These are phyloP conservation scores for Napeogenes inachia DNA, from an alignment of 2,888 invertebrate species.

Conservation along the genomic window DNA sequence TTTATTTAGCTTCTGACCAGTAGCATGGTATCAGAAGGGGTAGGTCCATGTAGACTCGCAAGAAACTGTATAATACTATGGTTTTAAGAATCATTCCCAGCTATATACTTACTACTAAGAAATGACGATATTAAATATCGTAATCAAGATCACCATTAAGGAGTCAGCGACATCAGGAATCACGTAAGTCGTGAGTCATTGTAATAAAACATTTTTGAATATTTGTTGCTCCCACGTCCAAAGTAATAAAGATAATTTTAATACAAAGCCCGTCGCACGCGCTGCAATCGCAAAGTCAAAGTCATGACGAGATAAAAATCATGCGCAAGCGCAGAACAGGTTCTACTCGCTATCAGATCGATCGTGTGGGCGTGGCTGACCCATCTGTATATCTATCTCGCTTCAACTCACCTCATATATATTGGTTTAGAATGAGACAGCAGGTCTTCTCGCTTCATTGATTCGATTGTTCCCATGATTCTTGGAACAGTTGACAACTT, in stretches of 20 bases:
- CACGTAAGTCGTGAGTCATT: slow-evolving; percentile 50
- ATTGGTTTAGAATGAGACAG: slow-evolving; percentile 44
- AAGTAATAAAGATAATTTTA: slow-evolving; percentile 69
- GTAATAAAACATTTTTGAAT: slow-evolving; percentile 50
- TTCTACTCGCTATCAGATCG: slow-evolving; percentile 65
- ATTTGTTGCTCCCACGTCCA: slow-evolving; percentile 56
- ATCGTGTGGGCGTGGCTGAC: slow-evolving; percentile 63
- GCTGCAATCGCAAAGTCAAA: slow-evolving; percentile 47
- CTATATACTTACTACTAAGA: slow-evolving; percentile 4
- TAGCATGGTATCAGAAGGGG: too few species aligned
- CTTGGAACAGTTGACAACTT: slow-evolving; percentile 28
- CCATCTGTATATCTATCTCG: slow-evolving; percentile 44
- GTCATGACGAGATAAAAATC: slow-evolving; percentile 37
- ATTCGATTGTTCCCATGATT: slow-evolving; percentile 40
- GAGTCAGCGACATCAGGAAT: slow-evolving; percentile 31
- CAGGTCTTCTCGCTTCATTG: slow-evolving; percentile 55
- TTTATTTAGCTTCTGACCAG: background rate
- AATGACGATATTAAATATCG: slow-evolving; percentile 15
- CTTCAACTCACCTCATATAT: slow-evolving; percentile 32
- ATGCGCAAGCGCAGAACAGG: slow-evolving; percentile 55
- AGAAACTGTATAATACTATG: too few species aligned
- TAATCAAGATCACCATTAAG: slow-evolving; percentile 29
- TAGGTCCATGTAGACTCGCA: too few species aligned
- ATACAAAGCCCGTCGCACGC: slow-evolving; percentile 58
- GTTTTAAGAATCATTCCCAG: too few species aligned